Base-by-base conservation (phyloP, 2,888 invertebrate species). In the Erpobdella octoculata region DNA sequence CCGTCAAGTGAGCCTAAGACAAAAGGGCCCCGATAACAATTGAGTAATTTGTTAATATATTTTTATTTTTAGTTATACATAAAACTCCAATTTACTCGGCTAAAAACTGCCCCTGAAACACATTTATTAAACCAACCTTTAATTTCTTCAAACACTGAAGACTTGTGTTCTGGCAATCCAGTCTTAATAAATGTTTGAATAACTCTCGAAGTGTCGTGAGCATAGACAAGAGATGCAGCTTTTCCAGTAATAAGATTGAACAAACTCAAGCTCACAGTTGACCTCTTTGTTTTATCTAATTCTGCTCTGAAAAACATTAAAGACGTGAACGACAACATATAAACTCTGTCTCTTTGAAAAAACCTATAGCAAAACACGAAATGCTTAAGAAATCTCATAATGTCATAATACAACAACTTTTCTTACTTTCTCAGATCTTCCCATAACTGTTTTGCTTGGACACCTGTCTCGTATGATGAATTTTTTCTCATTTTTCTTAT, bases 121-220 rank as follows among this genome's bases (percentile, higher is more conserved):
- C n/a, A n/a, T n/a, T n/a, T n/a, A n/a, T 9, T n/a, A 53, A 21
- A 64, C 35, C 15, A 86, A 62, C 90, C 88, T 76, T 90, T 86
- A 8, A 95, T 80, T 83, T 92, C 91, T 78, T 87, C 82, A 77
- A 88, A 88, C 21, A 95, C 86, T 73, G 87, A 87, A 70, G 87
- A 86, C 53, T 89, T 87, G 28, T 91, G 87, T 31, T 88, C 85
- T 0, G 87, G 85, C 0, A 88, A 84, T 0, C 89, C 88, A 75
- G 81, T 81, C 79, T 91, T 91, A 0, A 94, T 84, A 74, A 95
- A 84, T 80, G 91, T 92, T 81, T 96, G 94, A 66, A 95, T 88
- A 1, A 95, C 89, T 77, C 95, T 85, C 4, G 91, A 91, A 53
- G 92, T 89, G 80, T 96, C 95, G 81, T 95, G 86, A 0, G 91